Base-by-base conservation (phyloP, 1,140 invertebrate species). In the Parasteatoda tepidariorum region DNA sequence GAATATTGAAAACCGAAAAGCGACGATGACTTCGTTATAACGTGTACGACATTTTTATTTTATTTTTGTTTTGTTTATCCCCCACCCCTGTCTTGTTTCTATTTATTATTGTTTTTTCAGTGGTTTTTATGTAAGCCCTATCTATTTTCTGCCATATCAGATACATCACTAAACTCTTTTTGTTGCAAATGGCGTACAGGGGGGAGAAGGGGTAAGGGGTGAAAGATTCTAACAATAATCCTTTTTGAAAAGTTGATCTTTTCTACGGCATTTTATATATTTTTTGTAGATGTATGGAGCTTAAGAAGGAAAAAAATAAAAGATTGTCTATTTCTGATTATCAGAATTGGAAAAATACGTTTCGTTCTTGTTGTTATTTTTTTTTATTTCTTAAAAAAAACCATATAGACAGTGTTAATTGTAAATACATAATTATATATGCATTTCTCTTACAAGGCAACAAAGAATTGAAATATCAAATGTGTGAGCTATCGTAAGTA, bases 181-280 rank as follows among this genome's bases (percentile, higher is more conserved):
- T 30, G 66, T 70, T 82, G 66, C 78, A 70, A 82, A 82, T 82
- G 67, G 67, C 41, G 33, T 34, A 48, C 13, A 30, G 22, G 33
- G 67, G 57, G 33, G 30, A 48, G 22, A 30, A 15, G 33, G 24
- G 34, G 33, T 11, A 31, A 31, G 30, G 55, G 30, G n/a, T 31
- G 28, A 9, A 31, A 68, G 54, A 61, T 82, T 82, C 78, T 48
- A 71, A 82, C 76, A 82, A 82, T 82, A 82, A 82, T 82, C 78
- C 71, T 82, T 62, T 82, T 71, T 82, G 78, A 82, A 82, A 82
- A 71, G 54, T 70, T 70, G 66, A 82, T 70, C 48, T 38, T 48
- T 66, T 66, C 66, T 78, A 33, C 22, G n/a, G n/a, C n/a, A n/a
- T n/a, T n/a, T n/a, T n/a, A n/a, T n/a, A n/a, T n/a, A n/a, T n/a